A percentile compares a stretch with the other conserved stretches of the same genome.
Evolutionary conservation across 2,888 invertebrate genomes (phyloP).

Genomic region (Gymnocheta viridis): DNA sequence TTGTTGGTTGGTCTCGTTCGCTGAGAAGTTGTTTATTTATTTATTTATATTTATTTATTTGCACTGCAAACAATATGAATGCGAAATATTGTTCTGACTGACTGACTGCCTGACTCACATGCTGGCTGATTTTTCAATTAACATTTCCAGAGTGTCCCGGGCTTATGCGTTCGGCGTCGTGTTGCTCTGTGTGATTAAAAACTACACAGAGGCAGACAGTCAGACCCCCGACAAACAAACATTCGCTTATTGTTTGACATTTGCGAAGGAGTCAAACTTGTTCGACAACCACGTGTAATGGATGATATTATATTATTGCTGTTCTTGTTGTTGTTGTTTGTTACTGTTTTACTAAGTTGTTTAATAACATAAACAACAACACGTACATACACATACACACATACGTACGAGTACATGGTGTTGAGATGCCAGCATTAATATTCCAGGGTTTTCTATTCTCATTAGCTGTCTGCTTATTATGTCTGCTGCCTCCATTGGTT

Average conservation of each 20-base stretch:
- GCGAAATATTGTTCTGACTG: slow-evolving; percentile 12
- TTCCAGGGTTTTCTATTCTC: slow-evolving; percentile 47
- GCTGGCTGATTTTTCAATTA: slow-evolving; percentile 50
- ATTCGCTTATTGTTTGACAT: slow-evolving; percentile 74
- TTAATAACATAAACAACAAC: slow-evolving; percentile 11
- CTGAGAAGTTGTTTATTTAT: neutral
- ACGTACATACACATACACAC: neutral
- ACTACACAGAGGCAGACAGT: slow-evolving; percentile 42
- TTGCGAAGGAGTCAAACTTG: slow-evolving; percentile 81
- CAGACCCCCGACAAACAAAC: slow-evolving; percentile 35
- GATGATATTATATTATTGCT: slow-evolving; percentile 24
- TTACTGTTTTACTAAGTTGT: slow-evolving; percentile 11
- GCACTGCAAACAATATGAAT: neutral
- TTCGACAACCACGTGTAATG: slow-evolving; percentile 79
- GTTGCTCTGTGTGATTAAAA: neutral
- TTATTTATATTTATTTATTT: neutral
- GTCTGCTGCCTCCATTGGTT: slow-evolving; percentile 20
- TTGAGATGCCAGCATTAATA: slow-evolving; percentile 41
- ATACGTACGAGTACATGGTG: no score
- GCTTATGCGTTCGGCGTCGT: slow-evolving; percentile 68
- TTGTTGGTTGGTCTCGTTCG: neutral
- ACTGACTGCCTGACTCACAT: neutral
- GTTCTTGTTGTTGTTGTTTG: neutral
- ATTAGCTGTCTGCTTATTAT: neutral
- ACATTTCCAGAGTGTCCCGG: slow-evolving; percentile 48